Base-by-base conservation (phyloP, 2,797 vertebrate genomes). In the Percopsis omiscomaycus region DNA sequence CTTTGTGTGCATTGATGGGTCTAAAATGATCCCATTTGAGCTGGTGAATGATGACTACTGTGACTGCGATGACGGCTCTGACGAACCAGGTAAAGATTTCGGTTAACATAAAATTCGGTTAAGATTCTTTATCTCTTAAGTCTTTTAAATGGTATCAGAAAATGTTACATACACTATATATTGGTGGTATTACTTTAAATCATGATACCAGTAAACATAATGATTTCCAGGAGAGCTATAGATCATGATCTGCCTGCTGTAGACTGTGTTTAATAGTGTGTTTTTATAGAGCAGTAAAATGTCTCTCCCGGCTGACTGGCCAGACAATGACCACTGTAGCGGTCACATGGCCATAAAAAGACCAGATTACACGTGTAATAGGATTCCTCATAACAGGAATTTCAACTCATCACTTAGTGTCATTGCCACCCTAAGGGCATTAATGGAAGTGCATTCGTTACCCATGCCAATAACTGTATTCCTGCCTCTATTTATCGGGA, bases 21-120 rank as follows among this genome's bases (percentile, higher is more conserved):
- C 90, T 0, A 91, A 87, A 68, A 75, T 92, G 46, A 90, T 92
- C 59, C 89, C 88, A 0, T 92, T 89, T 60, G 88, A 89, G 66
- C 88, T 85, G 68, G 91, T 92, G 78, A 92, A 92, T n/a, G 91
- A 92, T 5, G 90, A 92, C 74, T 92, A 91, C 80, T 92, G 90
- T 42, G 91, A 92, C 81, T 92, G 89, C 68, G 82, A 82, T 5
- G 91, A 92, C 47, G 91, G 89, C 16, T 91, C 91, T 0, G 90
- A 92, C 66, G 91, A 92, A 85, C 91, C 91, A 84, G 91, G 91
- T 92, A 66, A 64, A 60, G n/a, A 16, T 16, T 13, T 4, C 1
- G 3, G 44, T 22, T 22, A 22, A 22, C 22, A 22, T 22, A 22
- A 22, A 1, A n/a, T n/a, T n/a, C n/a, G n/a, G n/a, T n/a, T n/a